phyloP scores from a whole-genome alignment of 2,888 invertebrate genomes.

The Molorchus minor region DNA sequence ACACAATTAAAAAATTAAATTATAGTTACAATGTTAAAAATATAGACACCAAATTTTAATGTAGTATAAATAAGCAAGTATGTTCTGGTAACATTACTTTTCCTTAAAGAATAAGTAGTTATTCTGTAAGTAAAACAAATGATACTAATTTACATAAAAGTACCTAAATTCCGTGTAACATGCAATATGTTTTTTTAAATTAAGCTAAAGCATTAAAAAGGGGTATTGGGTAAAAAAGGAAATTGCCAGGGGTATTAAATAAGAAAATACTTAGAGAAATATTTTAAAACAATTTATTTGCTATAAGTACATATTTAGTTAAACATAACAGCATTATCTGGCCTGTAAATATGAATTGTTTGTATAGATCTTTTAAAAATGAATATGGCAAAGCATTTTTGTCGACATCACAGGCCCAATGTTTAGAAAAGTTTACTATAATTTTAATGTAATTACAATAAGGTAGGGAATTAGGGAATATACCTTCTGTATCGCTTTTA shows the following conservation, averaged over 20 bases:
- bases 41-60: too few relatives aligned
- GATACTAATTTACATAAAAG: too few relatives aligned
- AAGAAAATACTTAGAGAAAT: constrained; percentile 31
- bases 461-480: constrained; percentile 29
- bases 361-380: constrained; percentile 54
- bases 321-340: constrained; percentile 61
- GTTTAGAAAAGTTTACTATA: constrained; percentile 32
- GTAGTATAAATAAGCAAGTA: too few relatives aligned
- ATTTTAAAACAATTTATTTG: constrained; percentile 40
- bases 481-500: constrained; percentile 30
- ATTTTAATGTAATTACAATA: constrained; percentile 30
- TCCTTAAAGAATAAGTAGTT: too few relatives aligned
- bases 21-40: too few relatives aligned
- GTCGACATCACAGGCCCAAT: constrained; percentile 59
- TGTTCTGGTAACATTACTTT: too few relatives aligned
- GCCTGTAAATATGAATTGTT: constrained; percentile 53
- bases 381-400: constrained; percentile 51
- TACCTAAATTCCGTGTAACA: too few relatives aligned
- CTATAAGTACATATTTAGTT: constrained; percentile 45
- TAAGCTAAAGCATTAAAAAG: background rate
- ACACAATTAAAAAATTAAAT: too few relatives aligned
- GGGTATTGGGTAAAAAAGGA: background rate
- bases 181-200: background rate
- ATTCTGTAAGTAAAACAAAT: too few relatives aligned
- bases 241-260: constrained; percentile 6